Evolutionary conservation across 2,888 invertebrate genomes (phyloP).

Genomic region (Spilarctia lutea): DNA sequence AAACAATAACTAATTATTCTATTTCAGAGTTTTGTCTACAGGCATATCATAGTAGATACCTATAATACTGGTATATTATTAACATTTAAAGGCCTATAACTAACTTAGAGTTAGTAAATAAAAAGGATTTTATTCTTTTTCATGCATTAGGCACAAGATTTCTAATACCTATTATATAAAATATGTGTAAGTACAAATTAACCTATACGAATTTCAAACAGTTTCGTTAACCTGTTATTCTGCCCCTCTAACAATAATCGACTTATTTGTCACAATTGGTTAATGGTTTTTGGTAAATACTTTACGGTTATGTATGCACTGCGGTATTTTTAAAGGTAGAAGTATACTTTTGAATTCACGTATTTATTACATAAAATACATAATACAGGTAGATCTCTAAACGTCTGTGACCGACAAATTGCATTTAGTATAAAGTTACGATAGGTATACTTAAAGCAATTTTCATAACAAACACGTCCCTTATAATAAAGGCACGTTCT

Average conservation of each 20-base stretch:
- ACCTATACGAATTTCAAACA: not conserved
- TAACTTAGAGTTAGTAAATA: no score
- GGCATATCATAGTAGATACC: no score
- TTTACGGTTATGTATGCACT: not conserved
- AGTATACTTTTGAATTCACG: not conserved
- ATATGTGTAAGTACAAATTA: not conserved
- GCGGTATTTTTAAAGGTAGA: not conserved
- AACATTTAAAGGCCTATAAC: no score
- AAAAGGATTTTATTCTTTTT: not conserved
- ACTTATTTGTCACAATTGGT: not conserved
- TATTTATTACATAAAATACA: not conserved
- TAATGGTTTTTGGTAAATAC: not conserved
- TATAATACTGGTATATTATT: no score
- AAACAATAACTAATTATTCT: no score
- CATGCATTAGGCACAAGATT: not conserved
- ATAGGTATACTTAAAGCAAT: slow-evolving; percentile 70
- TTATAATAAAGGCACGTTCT: slow-evolving; percentile 81
- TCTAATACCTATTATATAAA: not conserved
- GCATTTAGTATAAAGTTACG: slow-evolving; percentile 28
- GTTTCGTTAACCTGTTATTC: not conserved
- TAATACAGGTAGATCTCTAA: not conserved
- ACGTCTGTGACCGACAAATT: not conserved
- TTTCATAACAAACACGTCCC: slow-evolving; percentile 80
- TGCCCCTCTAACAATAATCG: not conserved
- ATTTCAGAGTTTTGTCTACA: no score